Evolutionary conservation across 1,140 invertebrate species (phyloP).

Genomic region (Zophobas atratus): DNA sequence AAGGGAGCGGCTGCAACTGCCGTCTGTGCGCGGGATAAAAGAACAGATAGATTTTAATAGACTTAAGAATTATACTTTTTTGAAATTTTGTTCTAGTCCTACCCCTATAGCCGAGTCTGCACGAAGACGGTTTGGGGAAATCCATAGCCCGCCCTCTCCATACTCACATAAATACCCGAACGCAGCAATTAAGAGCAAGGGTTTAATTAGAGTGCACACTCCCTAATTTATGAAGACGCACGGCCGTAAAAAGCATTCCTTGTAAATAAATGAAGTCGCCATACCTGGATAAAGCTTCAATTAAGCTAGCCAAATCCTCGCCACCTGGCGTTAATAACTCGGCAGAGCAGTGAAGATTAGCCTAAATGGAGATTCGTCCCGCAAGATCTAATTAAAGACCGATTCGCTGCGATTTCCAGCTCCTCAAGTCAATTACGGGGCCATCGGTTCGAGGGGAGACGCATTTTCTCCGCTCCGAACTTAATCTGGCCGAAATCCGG

Average conservation of each 20-base stretch:
- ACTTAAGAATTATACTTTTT: no score
- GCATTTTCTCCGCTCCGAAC: slow-evolving; percentile 7
- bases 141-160: no score
- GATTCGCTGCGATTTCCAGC: slow-evolving; percentile 37
- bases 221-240: background rate
- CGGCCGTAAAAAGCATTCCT: background rate
- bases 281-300: slow-evolving; percentile 23
- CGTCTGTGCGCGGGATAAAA: no score
- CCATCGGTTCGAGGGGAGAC: slow-evolving; percentile 7
- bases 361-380: slow-evolving; percentile 41
- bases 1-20: no score
- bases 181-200: no score
- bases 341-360: slow-evolving; percentile 33
- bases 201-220: background rate
- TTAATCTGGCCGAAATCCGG: slow-evolving; percentile 19
- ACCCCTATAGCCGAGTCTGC: no score
- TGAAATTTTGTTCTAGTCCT: no score
- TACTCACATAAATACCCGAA: no score
- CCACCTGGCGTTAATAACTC: slow-evolving; percentile 41
- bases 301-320: slow-evolving; percentile 28
- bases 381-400: slow-evolving; percentile 42
- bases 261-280: background rate
- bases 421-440: slow-evolving; percentile 37
- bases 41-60: no score
- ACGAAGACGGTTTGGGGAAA: no score